Base-by-base conservation (phyloP, 2,888 invertebrate species). In the Clanis bilineata region DNA sequence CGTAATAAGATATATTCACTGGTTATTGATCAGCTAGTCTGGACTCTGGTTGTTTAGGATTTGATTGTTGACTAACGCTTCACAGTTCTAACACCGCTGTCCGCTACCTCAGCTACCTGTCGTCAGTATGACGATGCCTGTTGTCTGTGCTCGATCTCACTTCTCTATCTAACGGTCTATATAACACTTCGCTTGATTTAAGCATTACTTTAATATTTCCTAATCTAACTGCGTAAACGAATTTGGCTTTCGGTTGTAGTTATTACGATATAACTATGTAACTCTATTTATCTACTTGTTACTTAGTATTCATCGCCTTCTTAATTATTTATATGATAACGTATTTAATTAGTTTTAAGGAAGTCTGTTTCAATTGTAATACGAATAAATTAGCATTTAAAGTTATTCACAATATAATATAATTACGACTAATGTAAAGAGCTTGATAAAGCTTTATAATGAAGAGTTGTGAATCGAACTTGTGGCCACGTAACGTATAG, bases 381-480 rank as follows among this genome's bases (percentile, higher is more conserved):
- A 71, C 63, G 76, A 74, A 67, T 72, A 76, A 76, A 71, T 77
- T 83, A 86, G 77, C 74, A 64, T 21, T 56, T 83, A 83, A n/a
- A n/a, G 74, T 77, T 78, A 81, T 67, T 72, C 77, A 82, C 74
- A 70, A 69, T 72, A 64, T 65, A 59, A 73, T 79, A 77, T 74
- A 77, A 83, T 83, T 83, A 78, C 81, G 72, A 83, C 78, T 88
- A 88, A 88, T 88, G 83, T 90, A 88, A 92, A 83, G 92, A 92
- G 92, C 92, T 92, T 92, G 83, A 86, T 80, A 77, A 90, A 90
- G 91, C 92, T 92, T 92, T 92, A 92, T 90, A 83, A 85, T 82
- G 83, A 86, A 90, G 92, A 86, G 91, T 91, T 92, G 92, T 92
- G 91, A 91, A 91, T 88, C 89, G 88, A 91, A 90, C 89, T 82